These are phyloP conservation scores for Caenorhabditis doughertyi DNA, from an alignment of 2,888 invertebrate species.

Conservation along the genomic window DNA sequence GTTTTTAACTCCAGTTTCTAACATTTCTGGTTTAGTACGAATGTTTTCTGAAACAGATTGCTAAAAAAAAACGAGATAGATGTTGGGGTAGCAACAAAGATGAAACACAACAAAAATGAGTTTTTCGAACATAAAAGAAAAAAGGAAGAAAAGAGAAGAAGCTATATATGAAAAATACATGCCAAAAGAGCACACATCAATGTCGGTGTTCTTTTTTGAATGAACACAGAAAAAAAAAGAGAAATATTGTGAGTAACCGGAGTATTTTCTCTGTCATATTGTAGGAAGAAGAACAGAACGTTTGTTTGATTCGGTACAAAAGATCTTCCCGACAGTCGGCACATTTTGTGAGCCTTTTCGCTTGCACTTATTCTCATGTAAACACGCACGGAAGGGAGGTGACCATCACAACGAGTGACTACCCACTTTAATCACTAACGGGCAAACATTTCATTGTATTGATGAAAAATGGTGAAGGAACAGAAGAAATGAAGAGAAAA, in stretches of 20 bases:
- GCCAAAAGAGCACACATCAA: constrained; percentile 40
- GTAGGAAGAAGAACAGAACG: constrained; percentile 39
- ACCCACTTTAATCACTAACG: constrained; percentile 57
- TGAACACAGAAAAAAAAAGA: constrained; percentile 8
- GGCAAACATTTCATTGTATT: constrained; percentile 53
- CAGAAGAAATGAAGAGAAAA: constrained; percentile 14
- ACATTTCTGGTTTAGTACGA: constrained; percentile 11
- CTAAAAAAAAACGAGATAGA: not conserved
- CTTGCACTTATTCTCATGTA: constrained; percentile 65
- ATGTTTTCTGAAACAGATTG: constrained; percentile 16
- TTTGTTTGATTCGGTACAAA: constrained; percentile 64
- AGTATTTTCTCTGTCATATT: constrained; percentile 18
- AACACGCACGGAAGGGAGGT: constrained; percentile 59
- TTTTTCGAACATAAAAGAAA: not conserved
- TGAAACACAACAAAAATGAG: constrained; percentile 27
- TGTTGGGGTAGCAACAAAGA: constrained; percentile 15
- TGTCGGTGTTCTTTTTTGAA: constrained; percentile 12
- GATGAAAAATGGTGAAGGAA: constrained; percentile 37
- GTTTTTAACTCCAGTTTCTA: not conserved
- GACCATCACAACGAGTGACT: constrained; percentile 59
- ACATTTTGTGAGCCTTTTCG: constrained; percentile 52
- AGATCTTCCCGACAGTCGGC: constrained; percentile 49
- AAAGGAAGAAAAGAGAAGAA: not conserved
- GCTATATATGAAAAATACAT: constrained; percentile 8
- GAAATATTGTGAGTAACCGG: constrained; percentile 50